Base-by-base conservation (phyloP, 2,888 invertebrate genomes). In the Nemotelus pantherinus region DNA sequence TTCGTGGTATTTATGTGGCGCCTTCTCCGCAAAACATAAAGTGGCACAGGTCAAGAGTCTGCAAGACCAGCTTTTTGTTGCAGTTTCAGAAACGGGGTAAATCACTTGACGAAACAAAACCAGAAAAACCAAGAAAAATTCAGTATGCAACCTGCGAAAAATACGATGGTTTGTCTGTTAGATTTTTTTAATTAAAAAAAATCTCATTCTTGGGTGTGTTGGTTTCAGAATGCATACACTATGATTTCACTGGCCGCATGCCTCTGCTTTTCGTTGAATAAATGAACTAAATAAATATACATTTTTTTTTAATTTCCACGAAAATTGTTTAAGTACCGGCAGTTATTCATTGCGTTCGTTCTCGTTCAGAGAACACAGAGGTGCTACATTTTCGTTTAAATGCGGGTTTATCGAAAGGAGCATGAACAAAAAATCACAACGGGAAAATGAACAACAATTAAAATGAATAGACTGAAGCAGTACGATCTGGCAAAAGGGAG, bases 101-200 rank as follows among this genome's bases (percentile, higher is more conserved):
- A 68, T 41, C 55, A 70, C 70, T 70, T 70, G 70, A 55, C 53
- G 55, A 70, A 50, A 63, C 7, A 43, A 2, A 63, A 63, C 39
- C 4, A 41, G 39, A 63, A 53, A 70, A 10, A 9, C 39, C 48
- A 47, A 67, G 50, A 67, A 64, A 48, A 41, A 63, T 41, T 10
- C 5, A 48, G 25, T 25, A 25, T 25, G 10, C 57, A 57, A 10
- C 25, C 25, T 25, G 50, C 2, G 50, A 67, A 48, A 70, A 70
- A 55, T 25, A 25, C 39, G 7, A 70, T 70, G 47, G 25, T 70
- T 50, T 70, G 70, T 70, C 55, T 55, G 70, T 70, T 41, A 55
- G 57, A 79, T 25, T 25, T 81, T 80, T 82, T 81, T 81, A 82
- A 81, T 82, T 81, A 82, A 82, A 82, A 82, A 80, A 80, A 79